phyloP scores from a whole-genome alignment of 2,113 vertebrate genomes.

The Dromas ardeola region DNA sequence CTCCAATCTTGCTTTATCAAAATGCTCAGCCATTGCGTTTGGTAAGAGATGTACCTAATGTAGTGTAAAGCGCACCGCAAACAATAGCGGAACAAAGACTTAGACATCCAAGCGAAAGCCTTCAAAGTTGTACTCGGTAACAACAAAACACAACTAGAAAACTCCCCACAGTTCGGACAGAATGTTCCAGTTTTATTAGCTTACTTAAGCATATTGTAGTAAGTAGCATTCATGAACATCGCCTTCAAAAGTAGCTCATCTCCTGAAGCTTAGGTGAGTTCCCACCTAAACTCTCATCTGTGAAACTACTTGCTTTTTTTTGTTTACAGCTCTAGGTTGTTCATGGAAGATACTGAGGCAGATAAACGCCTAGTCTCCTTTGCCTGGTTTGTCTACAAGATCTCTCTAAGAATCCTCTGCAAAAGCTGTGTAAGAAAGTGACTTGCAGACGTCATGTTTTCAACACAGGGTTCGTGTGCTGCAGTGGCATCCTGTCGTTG shows the following conservation, averaged over 20 bases:
- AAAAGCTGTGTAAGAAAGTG: neutral
- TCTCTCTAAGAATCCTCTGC: neutral
- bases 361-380: neutral
- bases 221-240: fast-evolving
- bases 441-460: neutral
- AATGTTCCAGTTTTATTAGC: neutral
- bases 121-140: fast-evolving
- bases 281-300: neutral
- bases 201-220: neutral
- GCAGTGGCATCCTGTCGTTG: neutral
- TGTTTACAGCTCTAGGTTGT: neutral
- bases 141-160: neutral
- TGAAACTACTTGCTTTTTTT: neutral
- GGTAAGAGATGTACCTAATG: neutral
- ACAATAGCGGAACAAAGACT: neutral
- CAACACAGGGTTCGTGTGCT: neutral
- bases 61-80: fast-evolving
- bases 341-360: neutral
- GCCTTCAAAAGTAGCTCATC: neutral
- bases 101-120: neutral
- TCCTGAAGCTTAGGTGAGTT: neutral
- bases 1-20: neutral
- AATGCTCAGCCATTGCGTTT: neutral
- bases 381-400: neutral
- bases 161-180: fast-evolving